These are phyloP conservation scores for Macrosiphum euphorbiae DNA, from an alignment of 2,888 invertebrate genomes.

Conservation along the genomic window DNA sequence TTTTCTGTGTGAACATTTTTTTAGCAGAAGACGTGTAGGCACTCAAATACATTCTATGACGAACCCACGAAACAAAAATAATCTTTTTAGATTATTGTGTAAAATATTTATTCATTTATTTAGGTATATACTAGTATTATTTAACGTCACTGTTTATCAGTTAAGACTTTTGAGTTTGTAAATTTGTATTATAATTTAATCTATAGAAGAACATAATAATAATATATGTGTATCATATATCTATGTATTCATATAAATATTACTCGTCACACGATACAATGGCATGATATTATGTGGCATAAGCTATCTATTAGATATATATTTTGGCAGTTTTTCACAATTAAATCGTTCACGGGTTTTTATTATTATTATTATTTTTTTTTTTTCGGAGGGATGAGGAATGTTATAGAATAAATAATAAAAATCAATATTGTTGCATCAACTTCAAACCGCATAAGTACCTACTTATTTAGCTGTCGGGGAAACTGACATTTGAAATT, in stretches of 20 bases:
- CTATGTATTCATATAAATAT: background rate
- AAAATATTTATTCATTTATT: background rate
- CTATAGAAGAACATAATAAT: background rate
- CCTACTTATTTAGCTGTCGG: background rate
- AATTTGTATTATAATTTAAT: background rate
- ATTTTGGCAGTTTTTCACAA: background rate
- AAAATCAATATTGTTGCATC: background rate
- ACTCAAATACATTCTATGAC: background rate
- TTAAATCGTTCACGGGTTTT: background rate
- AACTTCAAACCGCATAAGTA: background rate
- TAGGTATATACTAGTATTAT: background rate
- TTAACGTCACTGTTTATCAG: background rate
- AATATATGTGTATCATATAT: background rate
- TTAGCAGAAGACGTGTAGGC: background rate
- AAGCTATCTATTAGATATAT: background rate
- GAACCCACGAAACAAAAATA: background rate
- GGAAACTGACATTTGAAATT: background rate
- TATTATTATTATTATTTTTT: background rate
- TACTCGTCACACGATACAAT: no score
- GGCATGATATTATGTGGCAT: background rate
- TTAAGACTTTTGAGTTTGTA: background rate
- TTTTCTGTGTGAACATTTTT: background rate
- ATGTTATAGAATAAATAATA: background rate
- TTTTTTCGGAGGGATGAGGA: background rate
- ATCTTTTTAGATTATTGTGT: background rate